These are phyloP conservation scores for Theretra japonica DNA, from an alignment of 2,888 invertebrate genomes.

Conservation along the genomic window DNA sequence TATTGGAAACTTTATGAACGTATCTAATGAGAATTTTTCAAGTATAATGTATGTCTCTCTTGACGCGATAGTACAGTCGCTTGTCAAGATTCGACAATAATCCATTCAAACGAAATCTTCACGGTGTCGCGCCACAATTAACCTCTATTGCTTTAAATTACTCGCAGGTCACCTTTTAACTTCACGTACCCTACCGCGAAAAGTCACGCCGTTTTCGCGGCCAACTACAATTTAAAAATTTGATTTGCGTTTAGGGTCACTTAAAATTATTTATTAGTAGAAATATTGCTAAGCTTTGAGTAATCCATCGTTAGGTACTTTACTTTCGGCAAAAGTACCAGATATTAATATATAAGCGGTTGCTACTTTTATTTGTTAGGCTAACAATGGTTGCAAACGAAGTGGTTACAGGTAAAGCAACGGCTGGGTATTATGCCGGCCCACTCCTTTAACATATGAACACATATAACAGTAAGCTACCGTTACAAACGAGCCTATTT, in stretches of 20 bases:
- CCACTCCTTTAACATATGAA: no score
- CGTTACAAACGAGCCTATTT: neutral
- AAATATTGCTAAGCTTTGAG: no score
- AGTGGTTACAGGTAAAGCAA: no score
- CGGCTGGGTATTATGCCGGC: no score
- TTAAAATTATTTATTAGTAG: no score
- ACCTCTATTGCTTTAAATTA: slow-evolving; percentile 48
- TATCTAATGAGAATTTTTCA: no score
- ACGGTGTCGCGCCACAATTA: slow-evolving; percentile 46
- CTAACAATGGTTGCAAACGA: no score
- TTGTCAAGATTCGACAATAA: neutral
- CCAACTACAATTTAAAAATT: neutral
- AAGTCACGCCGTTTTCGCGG: neutral
- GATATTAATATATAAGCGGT: neutral
- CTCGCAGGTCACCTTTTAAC: slow-evolving; percentile 44
- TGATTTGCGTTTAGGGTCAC: neutral
- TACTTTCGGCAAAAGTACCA: neutral
- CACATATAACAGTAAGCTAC: no score
- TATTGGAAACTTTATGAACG: no score
- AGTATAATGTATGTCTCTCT: no score
- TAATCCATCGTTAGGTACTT: neutral
- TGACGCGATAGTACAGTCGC: neutral
- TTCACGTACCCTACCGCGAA: slow-evolving; percentile 38
- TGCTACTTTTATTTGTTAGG: neutral
- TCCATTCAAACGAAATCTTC: slow-evolving; percentile 31